Evolutionary conservation across 2,113 vertebrate genomes (phyloP).

Genomic region (Neotragus pygmaeus): DNA sequence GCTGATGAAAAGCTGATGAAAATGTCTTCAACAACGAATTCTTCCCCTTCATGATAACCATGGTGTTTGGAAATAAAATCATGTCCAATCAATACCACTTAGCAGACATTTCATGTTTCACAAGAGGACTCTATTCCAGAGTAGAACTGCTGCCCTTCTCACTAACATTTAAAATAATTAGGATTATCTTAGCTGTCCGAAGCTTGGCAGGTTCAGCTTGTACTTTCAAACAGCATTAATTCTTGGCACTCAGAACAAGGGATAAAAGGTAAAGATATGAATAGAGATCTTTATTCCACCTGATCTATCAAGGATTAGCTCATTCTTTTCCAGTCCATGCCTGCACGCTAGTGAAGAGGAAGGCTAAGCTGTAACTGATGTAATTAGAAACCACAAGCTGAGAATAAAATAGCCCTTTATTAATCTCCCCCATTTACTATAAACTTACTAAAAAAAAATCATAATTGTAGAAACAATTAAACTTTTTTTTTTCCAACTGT

Average conservation of each 20-base stretch:
- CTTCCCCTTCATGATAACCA: constrained; percentile 43
- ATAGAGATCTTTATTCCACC: constrained; percentile 88
- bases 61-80: constrained; percentile 66
- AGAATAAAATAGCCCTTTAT: constrained; percentile 66
- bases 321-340: constrained; percentile 86
- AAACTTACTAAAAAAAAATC: constrained; percentile 60
- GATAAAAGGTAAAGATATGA: constrained; percentile 90
- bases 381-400: constrained; percentile 79
- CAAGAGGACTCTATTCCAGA: constrained; percentile 36
- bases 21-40: constrained; percentile 45
- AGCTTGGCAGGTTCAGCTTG: constrained; percentile 87
- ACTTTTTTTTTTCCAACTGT: background rate
- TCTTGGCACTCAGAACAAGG: constrained; percentile 85
- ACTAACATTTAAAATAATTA: constrained; percentile 82
- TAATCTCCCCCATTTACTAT: constrained; percentile 65
- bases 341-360: constrained; percentile 80
- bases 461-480: constrained; percentile 67
- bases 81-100: constrained; percentile 54
- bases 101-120: constrained; percentile 69
- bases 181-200: constrained; percentile 84
- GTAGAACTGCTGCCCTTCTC: constrained; percentile 82
- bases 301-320: constrained; percentile 88
- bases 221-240: constrained; percentile 86
- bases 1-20: constrained; percentile 44
- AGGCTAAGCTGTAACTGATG: constrained; percentile 69